phyloP scores from a whole-genome alignment of 2,888 invertebrate genomes.

The Tipula helvola region DNA sequence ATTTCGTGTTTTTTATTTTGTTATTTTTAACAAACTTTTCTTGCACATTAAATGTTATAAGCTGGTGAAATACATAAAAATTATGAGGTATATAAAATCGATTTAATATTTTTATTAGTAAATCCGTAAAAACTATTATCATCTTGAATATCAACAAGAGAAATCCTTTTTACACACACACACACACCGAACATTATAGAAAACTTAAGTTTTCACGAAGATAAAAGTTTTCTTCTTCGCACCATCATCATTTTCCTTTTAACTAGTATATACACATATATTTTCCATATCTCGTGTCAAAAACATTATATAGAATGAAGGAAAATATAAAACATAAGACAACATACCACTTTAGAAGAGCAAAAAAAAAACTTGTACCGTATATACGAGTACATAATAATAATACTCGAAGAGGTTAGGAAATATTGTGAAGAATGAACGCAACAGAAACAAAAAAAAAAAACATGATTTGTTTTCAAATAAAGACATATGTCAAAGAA shows the following conservation, averaged over 20 bases:
- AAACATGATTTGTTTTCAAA: constrained; percentile 7
- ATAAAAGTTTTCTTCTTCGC: background rate
- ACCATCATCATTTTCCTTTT: background rate
- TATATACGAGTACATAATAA: background rate
- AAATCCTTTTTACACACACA: background rate
- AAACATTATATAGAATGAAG: background rate
- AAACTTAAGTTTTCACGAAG: constrained; percentile 4
- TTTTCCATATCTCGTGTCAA: background rate
- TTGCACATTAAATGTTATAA: background rate
- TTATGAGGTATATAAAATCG: background rate
- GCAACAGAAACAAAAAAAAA: background rate
- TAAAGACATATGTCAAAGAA: constrained; percentile 8
- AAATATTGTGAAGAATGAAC: background rate
- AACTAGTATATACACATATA: background rate
- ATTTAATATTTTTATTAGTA: background rate
- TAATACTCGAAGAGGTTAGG: background rate
- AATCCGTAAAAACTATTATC: background rate
- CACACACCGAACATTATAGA: background rate
- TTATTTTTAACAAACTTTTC: background rate
- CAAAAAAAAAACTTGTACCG: background rate
- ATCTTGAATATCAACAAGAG: background rate
- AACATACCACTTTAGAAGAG: background rate
- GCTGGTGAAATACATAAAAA: background rate
- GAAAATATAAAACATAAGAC: background rate
- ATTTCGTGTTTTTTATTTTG: background rate